Evolutionary conservation across 2,113 vertebrate species (phyloP), one percentile per base, ranked within the genome.

Genomic region (Strix uralensis): DNA sequence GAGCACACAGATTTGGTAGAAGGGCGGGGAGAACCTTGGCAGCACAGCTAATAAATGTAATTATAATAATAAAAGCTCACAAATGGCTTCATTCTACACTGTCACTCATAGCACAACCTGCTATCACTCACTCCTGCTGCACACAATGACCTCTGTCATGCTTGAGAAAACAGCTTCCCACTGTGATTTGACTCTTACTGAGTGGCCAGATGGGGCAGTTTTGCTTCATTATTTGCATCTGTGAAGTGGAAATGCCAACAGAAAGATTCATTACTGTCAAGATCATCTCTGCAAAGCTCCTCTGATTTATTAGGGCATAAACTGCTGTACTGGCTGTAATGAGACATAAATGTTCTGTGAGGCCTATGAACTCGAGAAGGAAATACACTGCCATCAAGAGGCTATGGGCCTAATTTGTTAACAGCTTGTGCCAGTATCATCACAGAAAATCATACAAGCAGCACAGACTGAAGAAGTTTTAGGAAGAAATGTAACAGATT

Each of bases 241-340:
- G 94, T 96, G 96, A 98, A 98, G 97, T 98, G 97, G 98, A 98
- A 98, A 98, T 96, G 98, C 98, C 98, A 98, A 97, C 96, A 97
- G 97, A 98, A 98, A 98, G 98, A 98, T 98, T 98, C 98, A 98
- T 98, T 98, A 98, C 72, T 81, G 97, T 96, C 95, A 96, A 96
- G 97, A 97, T 96, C 97, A 95, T 98, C 97, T 98, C 97, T 83
- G 95, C 92, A 98, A 98, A 97, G 97, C 97, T 92, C 86, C 89
- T 82, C 97, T 98, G 98, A 98, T 98, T 98, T 99, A 99, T 98
- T 98, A 98, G 97, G 97, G 98, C 96, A 98, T 98, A 98, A 98
- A 98, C 96, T 97, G 97, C 97, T 98, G 96, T 97, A 97, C 75
- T 47, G 97, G 97, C 97, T 96, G 93, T 98, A 98, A 98, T 97